These are phyloP conservation scores for Arctopsyche grandis DNA, from an alignment of 1,140 invertebrate genomes.

Conservation along the genomic window DNA sequence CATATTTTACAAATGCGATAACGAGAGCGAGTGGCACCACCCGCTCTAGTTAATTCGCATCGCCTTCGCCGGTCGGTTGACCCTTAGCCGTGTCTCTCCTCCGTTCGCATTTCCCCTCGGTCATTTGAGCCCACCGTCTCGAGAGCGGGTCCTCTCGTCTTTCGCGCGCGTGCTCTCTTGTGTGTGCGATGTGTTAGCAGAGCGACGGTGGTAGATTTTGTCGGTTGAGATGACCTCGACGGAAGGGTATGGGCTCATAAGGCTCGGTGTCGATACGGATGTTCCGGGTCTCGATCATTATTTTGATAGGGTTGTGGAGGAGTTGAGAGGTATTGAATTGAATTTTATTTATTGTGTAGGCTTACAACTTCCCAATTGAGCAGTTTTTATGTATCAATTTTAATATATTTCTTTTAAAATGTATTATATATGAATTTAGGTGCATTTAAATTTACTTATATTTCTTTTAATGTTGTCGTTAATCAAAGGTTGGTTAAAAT, in stretches of 20 bases:
- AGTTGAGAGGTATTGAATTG: constrained; percentile 63
- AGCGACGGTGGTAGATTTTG: no score
- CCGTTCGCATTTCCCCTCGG: not conserved
- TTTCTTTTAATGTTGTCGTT: no score
- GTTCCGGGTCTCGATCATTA: constrained; percentile 66
- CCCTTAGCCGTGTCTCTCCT: not conserved
- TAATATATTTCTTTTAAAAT: no score
- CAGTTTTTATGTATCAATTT: no score
- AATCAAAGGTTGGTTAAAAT: no score
- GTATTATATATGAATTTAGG: no score
- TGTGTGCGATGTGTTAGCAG: no score
- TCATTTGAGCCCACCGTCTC: not conserved
- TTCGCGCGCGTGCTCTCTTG: no score
- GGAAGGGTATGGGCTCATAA: constrained; percentile 65
- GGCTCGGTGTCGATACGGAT: constrained; percentile 62
- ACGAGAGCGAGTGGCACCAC: not conserved
- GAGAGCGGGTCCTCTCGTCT: not conserved
- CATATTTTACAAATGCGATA: not conserved
- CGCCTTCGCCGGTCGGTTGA: not conserved
- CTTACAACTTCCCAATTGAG: no score
- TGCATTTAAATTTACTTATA: no score
- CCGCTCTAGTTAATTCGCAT: constrained; percentile 4
- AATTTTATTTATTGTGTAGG: not conserved
- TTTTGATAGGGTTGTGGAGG: constrained; percentile 68
- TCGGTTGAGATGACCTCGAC: constrained; percentile 61